Evolutionary conservation across 2,113 vertebrate species (phyloP).

Genomic region (Seriola dumerili): DNA sequence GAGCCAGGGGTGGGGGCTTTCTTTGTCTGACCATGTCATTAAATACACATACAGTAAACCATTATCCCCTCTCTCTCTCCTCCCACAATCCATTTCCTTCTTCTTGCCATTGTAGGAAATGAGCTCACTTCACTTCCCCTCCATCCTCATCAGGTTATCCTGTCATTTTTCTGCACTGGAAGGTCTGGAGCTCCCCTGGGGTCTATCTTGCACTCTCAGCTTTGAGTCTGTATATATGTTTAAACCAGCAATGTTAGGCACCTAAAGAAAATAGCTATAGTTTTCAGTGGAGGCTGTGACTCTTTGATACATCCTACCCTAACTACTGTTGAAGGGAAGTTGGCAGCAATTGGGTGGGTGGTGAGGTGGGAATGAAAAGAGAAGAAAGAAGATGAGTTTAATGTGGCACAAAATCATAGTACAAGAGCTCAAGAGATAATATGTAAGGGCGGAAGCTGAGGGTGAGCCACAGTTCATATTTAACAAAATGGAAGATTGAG

Average conservation of each 20-base stretch:
- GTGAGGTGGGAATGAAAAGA: background rate
- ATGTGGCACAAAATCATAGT: background rate
- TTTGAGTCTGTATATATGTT: slow-evolving; percentile 12
- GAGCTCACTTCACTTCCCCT: slow-evolving; percentile 71
- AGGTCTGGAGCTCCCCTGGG: background rate
- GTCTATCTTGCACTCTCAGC: slow-evolving; percentile 5
- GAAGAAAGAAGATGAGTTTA: slow-evolving; percentile 1
- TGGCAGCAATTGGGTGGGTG: background rate
- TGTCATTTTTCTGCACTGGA: slow-evolving; percentile 63
- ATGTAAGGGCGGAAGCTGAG: slow-evolving; percentile 1
- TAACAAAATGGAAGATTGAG: slow-evolving; percentile 10
- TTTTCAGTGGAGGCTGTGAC: background rate
- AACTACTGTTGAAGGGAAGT: background rate
- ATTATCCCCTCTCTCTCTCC: slow-evolving; percentile 44
- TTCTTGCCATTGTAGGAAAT: slow-evolving; percentile 71
- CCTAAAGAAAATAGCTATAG: background rate
- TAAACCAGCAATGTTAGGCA: slow-evolving; percentile 8
- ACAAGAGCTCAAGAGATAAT: slow-evolving; percentile 1
- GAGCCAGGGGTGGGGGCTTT: slow-evolving; percentile 12
- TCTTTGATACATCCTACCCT: background rate
- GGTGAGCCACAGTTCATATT: slow-evolving; percentile 3
- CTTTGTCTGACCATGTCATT: slow-evolving; percentile 61
- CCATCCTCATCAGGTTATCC: slow-evolving; percentile 41
- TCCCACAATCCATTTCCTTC: slow-evolving; percentile 65
- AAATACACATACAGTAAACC: slow-evolving; percentile 55